phyloP scores from a whole-genome alignment of 2,888 invertebrate genomes.

The Drosophila niveifrons region DNA sequence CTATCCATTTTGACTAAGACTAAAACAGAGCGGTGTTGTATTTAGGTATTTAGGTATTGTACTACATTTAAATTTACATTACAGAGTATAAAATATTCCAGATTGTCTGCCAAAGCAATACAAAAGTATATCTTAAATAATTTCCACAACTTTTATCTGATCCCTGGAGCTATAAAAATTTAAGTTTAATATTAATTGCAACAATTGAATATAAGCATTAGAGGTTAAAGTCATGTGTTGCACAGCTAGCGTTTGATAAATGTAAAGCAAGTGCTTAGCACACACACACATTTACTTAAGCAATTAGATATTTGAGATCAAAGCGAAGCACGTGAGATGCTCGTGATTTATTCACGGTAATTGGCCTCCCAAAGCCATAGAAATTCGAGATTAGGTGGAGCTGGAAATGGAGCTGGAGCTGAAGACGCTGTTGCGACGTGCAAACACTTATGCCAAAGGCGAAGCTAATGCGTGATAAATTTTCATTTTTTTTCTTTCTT shows the following conservation, averaged over 20 bases:
- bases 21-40: too few relatives aligned
- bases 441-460: slow-evolving; percentile 18
- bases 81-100: too few relatives aligned
- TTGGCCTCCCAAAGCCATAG: slow-evolving; percentile 31
- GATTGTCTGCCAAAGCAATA: too few relatives aligned
- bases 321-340: slow-evolving; percentile 34
- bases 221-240: background rate
- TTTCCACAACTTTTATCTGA: too few relatives aligned
- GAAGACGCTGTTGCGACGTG: background rate
- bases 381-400: slow-evolving; percentile 7
- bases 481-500: slow-evolving; percentile 12
- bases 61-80: too few relatives aligned
- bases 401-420: background rate
- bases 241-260: background rate
- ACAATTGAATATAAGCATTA: background rate
- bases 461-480: slow-evolving; percentile 48
- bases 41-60: too few relatives aligned
- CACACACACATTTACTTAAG: slow-evolving; percentile 7
- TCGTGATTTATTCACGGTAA: slow-evolving; percentile 46
- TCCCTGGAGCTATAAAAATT: too few relatives aligned
- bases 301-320: slow-evolving; percentile 40
- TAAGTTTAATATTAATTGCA: background rate
- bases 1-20: too few relatives aligned
- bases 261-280: background rate
- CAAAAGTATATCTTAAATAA: too few relatives aligned